Evolutionary conservation across 2,113 vertebrate genomes (phyloP), one percentile per base, ranked within the genome.

Genomic region (Rafetus swinhoei): DNA sequence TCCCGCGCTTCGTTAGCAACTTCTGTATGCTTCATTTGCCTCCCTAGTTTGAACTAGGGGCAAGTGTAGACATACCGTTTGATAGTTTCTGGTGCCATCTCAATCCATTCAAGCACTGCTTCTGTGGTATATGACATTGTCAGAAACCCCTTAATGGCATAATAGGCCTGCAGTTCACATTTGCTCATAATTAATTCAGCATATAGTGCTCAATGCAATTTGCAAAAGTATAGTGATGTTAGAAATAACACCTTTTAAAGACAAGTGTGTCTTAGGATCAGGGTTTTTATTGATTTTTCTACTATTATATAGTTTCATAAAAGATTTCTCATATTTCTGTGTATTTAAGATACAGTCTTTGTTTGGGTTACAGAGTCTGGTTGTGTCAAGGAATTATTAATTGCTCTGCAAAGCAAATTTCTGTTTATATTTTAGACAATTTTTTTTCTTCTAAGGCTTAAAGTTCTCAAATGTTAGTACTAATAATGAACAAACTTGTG

Each of bases 51-150:
- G 39, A 39, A 39, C 39, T 39, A 39, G 39, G 4, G 39, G 39
- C 39, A 39, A 39, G 39, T 39, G 39, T 39, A 39, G 39, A 39
- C 39, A 39, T 39, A 39, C 39, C 39, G 3, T 39, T 39, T 39
- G 39, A 93, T 84, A 92, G 91, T 94, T 95, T 94, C 82, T 96
- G 87, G 95, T 88, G 88, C 95, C 96, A 96, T 96, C 88, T 95
- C 92, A 96, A 91, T 94, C 65, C 80, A 0, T 92, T 92, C 69
- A 50, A 19, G 50, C 80, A 95, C 89, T 95, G 13, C 88, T 84
- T 92, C 72, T 59, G 50, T 94, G 39, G 22, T 80, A 54, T 95
- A 95, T 96, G 90, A 94, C 93, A 89, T 91, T 84, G 79, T 74
- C 22, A 90, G 65, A 93, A 90, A 25, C 95, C 81, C 80, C 91